Evolutionary conservation across 2,888 invertebrate genomes (phyloP).

Genomic region (Linnaemya tessellans): DNA sequence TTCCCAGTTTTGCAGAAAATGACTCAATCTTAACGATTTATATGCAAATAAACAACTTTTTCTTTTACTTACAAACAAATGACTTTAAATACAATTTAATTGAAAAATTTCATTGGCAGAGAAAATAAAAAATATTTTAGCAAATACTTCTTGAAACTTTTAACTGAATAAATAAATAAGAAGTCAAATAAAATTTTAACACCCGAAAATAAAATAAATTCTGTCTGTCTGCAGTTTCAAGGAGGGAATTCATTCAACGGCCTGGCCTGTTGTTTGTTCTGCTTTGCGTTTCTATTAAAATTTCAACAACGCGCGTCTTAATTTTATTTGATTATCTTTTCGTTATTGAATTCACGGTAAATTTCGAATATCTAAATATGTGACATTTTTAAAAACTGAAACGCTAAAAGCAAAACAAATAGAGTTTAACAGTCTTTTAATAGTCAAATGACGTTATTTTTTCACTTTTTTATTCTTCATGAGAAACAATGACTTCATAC

Average conservation of each 20-base stretch:
- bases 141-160: neutral
- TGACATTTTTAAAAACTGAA: slow-evolving; percentile 54
- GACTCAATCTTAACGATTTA: slow-evolving; percentile 37
- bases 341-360: slow-evolving; percentile 47
- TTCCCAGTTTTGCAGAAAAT: neutral
- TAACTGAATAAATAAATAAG: slow-evolving; percentile 13
- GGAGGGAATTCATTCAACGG: neutral
- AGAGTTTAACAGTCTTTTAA: slow-evolving; percentile 68
- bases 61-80: slow-evolving; percentile 2
- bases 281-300: slow-evolving; percentile 42
- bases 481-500: slow-evolving; percentile 1
- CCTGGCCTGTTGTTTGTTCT: neutral
- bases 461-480: slow-evolving; percentile 1
- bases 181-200: slow-evolving; percentile 16
- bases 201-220: neutral
- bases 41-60: slow-evolving; percentile 44
- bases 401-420: slow-evolving; percentile 26
- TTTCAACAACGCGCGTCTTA: slow-evolving; percentile 47
- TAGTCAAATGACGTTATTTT: slow-evolving; percentile 68
- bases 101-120: slow-evolving; percentile 14
- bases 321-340: slow-evolving; percentile 46
- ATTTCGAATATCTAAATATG: slow-evolving; percentile 47
- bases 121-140: slow-evolving; percentile 17
- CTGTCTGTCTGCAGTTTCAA: neutral
- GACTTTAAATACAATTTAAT: slow-evolving; percentile 44